Percentiles rank a stretch among this genome's conserved stretches.
phyloP scores from a whole-genome alignment of 37 sponge, comb jelly and placozoan species.

The Aplysina aerophoba region DNA sequence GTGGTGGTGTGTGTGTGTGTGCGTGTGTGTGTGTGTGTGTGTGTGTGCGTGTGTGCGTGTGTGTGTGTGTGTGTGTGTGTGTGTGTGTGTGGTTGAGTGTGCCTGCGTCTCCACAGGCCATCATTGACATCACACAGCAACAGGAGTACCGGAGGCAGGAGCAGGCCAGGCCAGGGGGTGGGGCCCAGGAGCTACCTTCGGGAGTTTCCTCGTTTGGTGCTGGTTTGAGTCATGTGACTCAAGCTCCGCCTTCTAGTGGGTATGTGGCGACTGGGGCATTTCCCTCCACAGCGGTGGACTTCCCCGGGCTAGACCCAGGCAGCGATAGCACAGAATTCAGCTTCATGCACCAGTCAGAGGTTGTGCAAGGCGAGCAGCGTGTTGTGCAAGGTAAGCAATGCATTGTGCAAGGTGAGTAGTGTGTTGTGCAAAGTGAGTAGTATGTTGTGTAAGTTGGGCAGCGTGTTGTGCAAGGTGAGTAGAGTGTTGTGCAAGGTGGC shows the following conservation, averaged over 20 bases:
- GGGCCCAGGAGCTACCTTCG: not conserved
- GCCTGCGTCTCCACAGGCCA: not conserved
- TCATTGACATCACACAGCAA: not conserved
- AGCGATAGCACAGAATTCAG: conserved; percentile 40
- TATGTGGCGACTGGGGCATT: too few relatives aligned
- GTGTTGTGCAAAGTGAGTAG: too few relatives aligned
- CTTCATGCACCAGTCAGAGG: conserved; percentile 75
- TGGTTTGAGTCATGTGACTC: not conserved
- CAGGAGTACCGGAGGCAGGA: not conserved
- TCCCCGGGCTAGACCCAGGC: conserved; percentile 18
- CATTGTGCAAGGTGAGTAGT: too few relatives aligned
- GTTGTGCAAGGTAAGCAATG: too few relatives aligned
- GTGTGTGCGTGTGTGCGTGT: too few relatives aligned
- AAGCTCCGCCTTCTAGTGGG: too few relatives aligned
- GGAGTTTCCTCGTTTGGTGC: not conserved
- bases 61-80: too few relatives aligned
- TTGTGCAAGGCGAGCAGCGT: not conserved
- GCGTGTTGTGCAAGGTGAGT: not conserved
- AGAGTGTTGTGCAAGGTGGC: not conserved
- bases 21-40: too few relatives aligned
- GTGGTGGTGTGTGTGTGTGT: too few relatives aligned
- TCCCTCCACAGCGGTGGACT: conserved; percentile 1
- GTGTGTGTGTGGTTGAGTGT: too few relatives aligned
- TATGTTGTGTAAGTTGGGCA: too few relatives aligned
- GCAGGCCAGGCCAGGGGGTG: not conserved